These are phyloP conservation scores for Quadroppia sp. DNA, from an alignment of 2,888 invertebrate species.

Conservation along the genomic window DNA sequence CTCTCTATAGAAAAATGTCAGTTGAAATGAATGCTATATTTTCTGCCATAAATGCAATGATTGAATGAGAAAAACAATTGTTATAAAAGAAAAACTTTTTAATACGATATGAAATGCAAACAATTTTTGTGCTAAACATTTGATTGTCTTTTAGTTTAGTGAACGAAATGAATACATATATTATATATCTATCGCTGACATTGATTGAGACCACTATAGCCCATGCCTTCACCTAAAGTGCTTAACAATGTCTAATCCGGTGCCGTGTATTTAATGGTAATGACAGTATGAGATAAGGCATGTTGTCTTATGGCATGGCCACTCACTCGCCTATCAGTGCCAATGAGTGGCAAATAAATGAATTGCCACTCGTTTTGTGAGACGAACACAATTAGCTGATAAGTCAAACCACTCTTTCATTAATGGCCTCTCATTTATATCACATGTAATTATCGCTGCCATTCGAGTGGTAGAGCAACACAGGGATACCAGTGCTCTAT, in stretches of 20 bases:
- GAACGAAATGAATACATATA: no score
- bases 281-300: not conserved
- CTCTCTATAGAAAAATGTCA: no score
- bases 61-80: no score
- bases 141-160: no score
- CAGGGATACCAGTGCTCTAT: no score
- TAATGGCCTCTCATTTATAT: constrained; percentile 32
- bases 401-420: constrained; percentile 22
- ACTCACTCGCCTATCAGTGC: not conserved
- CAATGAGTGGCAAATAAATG: not conserved
- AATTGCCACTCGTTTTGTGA: constrained; percentile 31
- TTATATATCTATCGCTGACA: no score
- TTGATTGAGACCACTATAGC: not conserved
- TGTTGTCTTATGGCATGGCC: not conserved
- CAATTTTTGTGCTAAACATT: no score
- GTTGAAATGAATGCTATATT: no score
- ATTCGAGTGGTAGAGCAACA: constrained; percentile 2
- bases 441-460: constrained; percentile 3
- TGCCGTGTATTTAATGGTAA: not conserved
- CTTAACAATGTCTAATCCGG: not conserved
- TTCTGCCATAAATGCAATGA: no score
- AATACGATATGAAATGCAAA: no score
- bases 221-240: not conserved
- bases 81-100: no score
- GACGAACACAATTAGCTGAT: constrained; percentile 34